phyloP scores from a whole-genome alignment of 2,888 invertebrate genomes.

The Andrena fulva region DNA sequence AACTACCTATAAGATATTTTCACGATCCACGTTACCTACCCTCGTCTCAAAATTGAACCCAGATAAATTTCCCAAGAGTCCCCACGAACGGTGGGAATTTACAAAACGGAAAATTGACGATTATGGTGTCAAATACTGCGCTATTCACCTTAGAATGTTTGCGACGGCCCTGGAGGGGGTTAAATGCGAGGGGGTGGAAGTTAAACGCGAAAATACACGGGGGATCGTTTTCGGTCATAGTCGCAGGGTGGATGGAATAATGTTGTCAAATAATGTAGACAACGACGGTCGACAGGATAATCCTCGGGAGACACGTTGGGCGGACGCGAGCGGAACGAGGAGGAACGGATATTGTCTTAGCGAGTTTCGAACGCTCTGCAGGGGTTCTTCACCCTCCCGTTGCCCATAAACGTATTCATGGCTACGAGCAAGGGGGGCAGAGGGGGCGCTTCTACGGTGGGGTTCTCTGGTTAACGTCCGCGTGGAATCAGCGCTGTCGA shows the following conservation, averaged over 20 bases:
- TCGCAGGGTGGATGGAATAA: conserved; percentile 37
- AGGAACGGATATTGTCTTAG: conserved; percentile 72
- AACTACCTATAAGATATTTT: no score
- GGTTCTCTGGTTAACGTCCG: conserved; percentile 74
- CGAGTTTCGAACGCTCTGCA: conserved; percentile 68
- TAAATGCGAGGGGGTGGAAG: background rate
- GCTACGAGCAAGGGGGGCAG: conserved; percentile 48
- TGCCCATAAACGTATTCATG: conserved; percentile 81
- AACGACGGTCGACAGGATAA: conserved; percentile 60
- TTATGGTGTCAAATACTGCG: no score
- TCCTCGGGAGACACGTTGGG: conserved; percentile 56
- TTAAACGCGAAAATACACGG: background rate
- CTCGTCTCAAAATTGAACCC: no score
- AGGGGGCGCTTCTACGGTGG: conserved; percentile 64
- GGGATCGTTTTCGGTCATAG: conserved; percentile 14
- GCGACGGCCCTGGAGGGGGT: background rate
- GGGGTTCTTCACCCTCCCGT: conserved; percentile 62
- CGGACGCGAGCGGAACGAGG: conserved; percentile 48
- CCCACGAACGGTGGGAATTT: no score
- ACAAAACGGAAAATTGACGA: no score
- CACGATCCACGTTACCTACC: no score
- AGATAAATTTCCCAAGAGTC: no score
- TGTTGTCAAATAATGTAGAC: conserved; percentile 65
- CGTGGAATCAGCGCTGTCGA: conserved; percentile 80
- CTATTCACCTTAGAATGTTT: no score